phyloP scores from a whole-genome alignment of 2,113 vertebrate species.

The Candoia aspera region DNA sequence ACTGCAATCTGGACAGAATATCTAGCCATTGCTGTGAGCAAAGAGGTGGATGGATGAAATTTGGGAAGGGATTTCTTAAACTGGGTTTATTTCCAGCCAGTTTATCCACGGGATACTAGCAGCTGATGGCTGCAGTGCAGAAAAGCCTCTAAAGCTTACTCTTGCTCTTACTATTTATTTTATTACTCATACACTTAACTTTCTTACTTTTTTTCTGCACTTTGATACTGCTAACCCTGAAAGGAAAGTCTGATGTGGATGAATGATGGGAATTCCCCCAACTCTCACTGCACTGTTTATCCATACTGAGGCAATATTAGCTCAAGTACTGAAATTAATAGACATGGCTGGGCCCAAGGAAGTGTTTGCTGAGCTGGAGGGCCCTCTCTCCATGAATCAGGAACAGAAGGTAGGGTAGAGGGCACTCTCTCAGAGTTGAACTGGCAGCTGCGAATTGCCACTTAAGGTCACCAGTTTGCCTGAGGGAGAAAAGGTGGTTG shows the following conservation, averaged over 20 bases:
- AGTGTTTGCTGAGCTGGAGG: not conserved
- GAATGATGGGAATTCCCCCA: not conserved
- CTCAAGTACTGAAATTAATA: not conserved
- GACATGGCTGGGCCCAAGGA: not conserved
- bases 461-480: not conserved
- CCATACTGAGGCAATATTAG: not conserved
- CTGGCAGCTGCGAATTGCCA: not conserved
- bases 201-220: not conserved
- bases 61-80: not conserved
- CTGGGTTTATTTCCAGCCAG: not conserved
- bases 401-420: not conserved
- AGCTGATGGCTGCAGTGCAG: not conserved
- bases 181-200: not conserved
- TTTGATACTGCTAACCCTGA: not conserved
- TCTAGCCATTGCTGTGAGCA: too few relatives aligned
- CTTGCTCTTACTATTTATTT: not conserved
- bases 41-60: not conserved
- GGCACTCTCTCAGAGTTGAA: not conserved
- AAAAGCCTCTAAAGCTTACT: not conserved
- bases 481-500: not conserved
- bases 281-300: not conserved
- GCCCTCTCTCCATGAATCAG: not conserved
- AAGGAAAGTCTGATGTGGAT: not conserved
- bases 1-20: too few relatives aligned
- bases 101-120: not conserved